phyloP scores from a whole-genome alignment of 35 echinoderm and acorn worm species.

The Apostichopus californicus region DNA sequence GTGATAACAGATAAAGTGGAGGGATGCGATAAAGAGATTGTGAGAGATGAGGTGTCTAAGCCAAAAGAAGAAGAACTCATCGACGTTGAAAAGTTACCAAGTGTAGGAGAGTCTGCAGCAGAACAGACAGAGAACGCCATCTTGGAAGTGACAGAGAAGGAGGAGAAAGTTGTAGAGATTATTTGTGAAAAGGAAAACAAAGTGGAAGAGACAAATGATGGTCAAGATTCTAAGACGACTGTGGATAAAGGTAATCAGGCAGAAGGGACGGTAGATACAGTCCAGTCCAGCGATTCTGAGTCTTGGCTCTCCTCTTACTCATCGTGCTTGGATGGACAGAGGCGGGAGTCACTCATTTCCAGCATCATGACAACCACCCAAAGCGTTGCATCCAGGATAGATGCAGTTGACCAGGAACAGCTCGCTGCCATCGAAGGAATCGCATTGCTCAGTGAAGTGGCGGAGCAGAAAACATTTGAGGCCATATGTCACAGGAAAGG shows the following conservation, averaged over 20 bases:
- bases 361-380: slow-evolving; percentile 87
- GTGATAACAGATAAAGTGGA: neutral
- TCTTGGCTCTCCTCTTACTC: neutral
- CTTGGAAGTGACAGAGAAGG: neutral
- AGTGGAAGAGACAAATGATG: neutral
- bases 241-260: neutral
- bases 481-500: slow-evolving; percentile 50
- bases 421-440: slow-evolving; percentile 94
- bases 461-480: slow-evolving; percentile 83
- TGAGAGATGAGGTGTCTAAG: neutral
- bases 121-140: neutral
- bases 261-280: neutral
- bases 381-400: slow-evolving; percentile 76
- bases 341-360: slow-evolving; percentile 74
- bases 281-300: neutral
- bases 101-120: neutral
- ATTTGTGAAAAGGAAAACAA: neutral
- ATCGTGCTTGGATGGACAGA: slow-evolving; percentile 29
- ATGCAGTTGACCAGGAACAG: slow-evolving; percentile 88
- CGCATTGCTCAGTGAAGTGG: slow-evolving; percentile 88
- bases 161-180: neutral
- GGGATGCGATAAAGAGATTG: neutral
- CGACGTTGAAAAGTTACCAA: neutral
- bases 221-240: neutral
- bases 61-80: slow-evolving; percentile 10